phyloP scores from a whole-genome alignment of 1,140 invertebrate species.

The Lepidurus apus region DNA sequence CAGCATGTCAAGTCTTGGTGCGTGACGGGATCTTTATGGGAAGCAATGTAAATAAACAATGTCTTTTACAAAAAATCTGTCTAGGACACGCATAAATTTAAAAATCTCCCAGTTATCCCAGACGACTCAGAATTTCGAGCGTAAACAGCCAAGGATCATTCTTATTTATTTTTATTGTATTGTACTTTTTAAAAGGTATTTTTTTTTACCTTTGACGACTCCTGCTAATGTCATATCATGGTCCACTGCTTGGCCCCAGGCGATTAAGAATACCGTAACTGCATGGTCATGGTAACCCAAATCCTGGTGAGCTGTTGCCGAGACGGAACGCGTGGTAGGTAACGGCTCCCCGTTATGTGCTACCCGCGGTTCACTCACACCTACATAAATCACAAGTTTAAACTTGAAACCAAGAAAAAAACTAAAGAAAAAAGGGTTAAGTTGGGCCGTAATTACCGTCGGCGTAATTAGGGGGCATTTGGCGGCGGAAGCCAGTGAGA shows the following conservation, averaged over 20 bases:
- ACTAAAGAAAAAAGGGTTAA: neutral
- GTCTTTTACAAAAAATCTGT: neutral
- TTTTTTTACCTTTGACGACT: slow-evolving; percentile 48
- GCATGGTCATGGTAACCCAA: slow-evolving; percentile 48
- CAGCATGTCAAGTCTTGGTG: slow-evolving; percentile 47
- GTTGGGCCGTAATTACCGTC: slow-evolving; percentile 49
- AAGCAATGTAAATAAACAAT: neutral
- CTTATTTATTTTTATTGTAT: neutral
- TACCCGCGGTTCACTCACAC: slow-evolving; percentile 32
- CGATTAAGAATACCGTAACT: slow-evolving; percentile 50
- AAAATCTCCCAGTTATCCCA: neutral
- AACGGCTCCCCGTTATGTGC: slow-evolving; percentile 37
- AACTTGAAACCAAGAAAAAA: neutral
- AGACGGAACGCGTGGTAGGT: slow-evolving; percentile 48
- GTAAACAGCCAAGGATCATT: neutral
- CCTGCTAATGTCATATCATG: slow-evolving; percentile 53
- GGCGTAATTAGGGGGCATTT: slow-evolving; percentile 59
- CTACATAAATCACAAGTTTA: neutral
- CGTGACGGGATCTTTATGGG: slow-evolving; percentile 42
- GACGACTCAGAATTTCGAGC: neutral
- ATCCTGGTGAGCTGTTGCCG: slow-evolving; percentile 48
- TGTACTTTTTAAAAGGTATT: neutral
- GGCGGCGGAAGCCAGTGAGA: slow-evolving; percentile 48
- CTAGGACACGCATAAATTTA: neutral
- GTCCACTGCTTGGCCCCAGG: slow-evolving; percentile 53